These are phyloP conservation scores for Gavialis gangeticus DNA, from an alignment of 2,113 vertebrate species.

Conservation along the genomic window DNA sequence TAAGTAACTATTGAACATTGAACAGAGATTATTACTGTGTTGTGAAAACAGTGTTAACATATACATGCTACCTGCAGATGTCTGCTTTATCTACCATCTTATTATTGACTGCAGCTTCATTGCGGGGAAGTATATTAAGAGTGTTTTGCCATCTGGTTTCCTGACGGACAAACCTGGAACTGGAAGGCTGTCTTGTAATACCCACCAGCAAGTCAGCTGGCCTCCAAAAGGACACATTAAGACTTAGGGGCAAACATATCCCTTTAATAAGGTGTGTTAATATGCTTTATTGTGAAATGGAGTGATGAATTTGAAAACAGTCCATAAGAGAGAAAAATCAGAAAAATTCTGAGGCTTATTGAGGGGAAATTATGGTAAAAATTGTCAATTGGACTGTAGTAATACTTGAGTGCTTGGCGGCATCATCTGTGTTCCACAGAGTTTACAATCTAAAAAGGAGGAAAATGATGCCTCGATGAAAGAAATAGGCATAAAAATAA, in stretches of 20 bases:
- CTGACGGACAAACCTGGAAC: background rate
- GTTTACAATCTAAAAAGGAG: background rate
- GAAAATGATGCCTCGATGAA: too few relatives aligned
- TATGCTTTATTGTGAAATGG: conserved; percentile 27
- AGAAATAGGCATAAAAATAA: too few relatives aligned
- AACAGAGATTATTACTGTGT: background rate
- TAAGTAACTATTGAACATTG: background rate
- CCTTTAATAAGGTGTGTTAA: background rate
- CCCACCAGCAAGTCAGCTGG: conserved; percentile 6
- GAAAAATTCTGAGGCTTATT: conserved; percentile 7
- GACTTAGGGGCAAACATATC: conserved; percentile 37
- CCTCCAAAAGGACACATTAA: conserved; percentile 8
- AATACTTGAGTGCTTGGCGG: background rate
- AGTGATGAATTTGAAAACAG: background rate
- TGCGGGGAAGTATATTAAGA: background rate
- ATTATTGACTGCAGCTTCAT: background rate
- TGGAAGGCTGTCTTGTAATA: background rate
- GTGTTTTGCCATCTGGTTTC: background rate
- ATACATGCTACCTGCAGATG: background rate
- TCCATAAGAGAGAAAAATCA: background rate
- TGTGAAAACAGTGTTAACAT: background rate
- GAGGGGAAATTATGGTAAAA: conserved; percentile 25
- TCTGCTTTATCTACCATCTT: background rate
- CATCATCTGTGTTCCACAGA: background rate
- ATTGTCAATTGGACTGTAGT: conserved; percentile 13